These are phyloP conservation scores for Mimachlamys varia DNA, from an alignment of 2,888 invertebrate species.

Conservation along the genomic window DNA sequence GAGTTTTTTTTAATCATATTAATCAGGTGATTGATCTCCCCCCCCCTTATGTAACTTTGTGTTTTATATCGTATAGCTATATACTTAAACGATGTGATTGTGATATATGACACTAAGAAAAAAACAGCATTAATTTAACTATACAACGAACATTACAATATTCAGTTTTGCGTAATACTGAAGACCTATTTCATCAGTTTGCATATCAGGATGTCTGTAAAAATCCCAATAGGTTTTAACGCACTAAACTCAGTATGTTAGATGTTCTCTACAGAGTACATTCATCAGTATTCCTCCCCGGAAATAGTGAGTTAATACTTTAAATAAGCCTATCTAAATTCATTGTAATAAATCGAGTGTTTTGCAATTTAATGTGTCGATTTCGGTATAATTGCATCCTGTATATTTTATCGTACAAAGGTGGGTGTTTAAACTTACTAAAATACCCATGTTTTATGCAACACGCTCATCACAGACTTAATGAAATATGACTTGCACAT, in stretches of 20 bases:
- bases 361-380: neutral
- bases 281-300: neutral
- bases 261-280: neutral
- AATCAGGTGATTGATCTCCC: no score
- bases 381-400: neutral
- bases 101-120: no score
- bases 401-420: neutral
- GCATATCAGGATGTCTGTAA: neutral
- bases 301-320: neutral
- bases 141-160: neutral
- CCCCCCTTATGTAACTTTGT: no score
- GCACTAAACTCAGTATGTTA: neutral
- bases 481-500: neutral
- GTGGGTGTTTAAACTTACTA: neutral
- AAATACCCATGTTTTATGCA: neutral
- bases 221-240: neutral
- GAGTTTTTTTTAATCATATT: no score
- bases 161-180: neutral
- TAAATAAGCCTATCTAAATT: neutral
- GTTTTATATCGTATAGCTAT: no score
- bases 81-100: no score
- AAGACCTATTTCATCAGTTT: neutral
- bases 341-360: neutral
- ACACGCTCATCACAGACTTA: neutral
- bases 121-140: no score